Evolutionary conservation across 2,888 invertebrate species (phyloP).

Genomic region (Agrenia bidenticulata): DNA sequence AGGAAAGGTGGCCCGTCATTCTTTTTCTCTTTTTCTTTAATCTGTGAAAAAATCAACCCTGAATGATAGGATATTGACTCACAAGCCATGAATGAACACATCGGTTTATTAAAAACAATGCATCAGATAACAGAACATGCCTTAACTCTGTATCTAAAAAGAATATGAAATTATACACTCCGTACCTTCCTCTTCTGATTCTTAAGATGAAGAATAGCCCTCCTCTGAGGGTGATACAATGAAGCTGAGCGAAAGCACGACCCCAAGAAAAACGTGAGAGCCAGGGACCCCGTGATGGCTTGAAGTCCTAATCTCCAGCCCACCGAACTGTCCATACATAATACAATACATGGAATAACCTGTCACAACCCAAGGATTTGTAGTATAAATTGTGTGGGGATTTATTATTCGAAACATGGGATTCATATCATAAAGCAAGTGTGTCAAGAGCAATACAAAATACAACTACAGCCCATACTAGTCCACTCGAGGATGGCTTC

Average conservation of each 20-base stretch:
- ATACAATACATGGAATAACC: no score
- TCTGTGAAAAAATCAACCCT: constrained; percentile 55
- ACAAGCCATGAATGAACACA: no score
- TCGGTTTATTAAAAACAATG: not conserved
- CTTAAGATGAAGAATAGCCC: constrained; percentile 83
- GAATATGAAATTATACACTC: no score
- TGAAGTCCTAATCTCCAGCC: constrained; percentile 81
- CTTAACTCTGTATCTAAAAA: not conserved
- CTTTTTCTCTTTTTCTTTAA: constrained; percentile 73
- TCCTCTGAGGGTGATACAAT: constrained; percentile 80
- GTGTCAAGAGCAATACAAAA: no score
- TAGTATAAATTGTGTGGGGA: no score
- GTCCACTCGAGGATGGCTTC: no score
- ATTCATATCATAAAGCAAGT: no score
- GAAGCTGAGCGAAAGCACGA: constrained; percentile 74
- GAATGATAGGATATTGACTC: not conserved
- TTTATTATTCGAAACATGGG: no score
- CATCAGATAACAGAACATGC: not conserved
- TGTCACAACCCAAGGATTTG: no score
- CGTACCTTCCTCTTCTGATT: constrained; percentile 72
- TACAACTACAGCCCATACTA: no score
- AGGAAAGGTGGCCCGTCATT: constrained; percentile 82
- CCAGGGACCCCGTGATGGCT: constrained; percentile 79
- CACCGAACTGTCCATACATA: constrained; percentile 55
- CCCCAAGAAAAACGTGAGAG: constrained; percentile 78